Percentiles rank a stretch among this genome's conserved stretches.
Conservation (phyloP, 2,888 invertebrate genomes). For the Junonia oenone region DNA sequence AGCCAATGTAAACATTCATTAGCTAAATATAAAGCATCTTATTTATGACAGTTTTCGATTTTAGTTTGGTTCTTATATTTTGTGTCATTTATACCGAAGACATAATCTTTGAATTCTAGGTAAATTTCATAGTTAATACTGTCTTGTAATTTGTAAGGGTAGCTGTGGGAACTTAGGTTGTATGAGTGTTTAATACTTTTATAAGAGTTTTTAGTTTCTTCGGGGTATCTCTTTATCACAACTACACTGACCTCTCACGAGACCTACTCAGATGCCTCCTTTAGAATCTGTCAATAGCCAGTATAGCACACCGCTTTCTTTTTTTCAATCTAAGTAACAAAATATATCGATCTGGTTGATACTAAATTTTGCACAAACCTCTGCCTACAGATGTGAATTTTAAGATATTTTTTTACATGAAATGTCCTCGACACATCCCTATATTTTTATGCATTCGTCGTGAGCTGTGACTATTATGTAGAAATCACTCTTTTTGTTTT, state of each 20-base stretch:
- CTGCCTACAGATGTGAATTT: slow-evolving; percentile 11
- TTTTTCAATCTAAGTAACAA: slow-evolving; percentile 10
- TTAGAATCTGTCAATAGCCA: slow-evolving; percentile 17
- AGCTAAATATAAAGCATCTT: background rate
- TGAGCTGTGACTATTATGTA: slow-evolving; percentile 30
- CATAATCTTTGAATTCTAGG: slow-evolving; percentile 49
- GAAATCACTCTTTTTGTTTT: slow-evolving; percentile 36
- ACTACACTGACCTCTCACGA: slow-evolving; percentile 23
- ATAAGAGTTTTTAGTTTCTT: slow-evolving; percentile 18
- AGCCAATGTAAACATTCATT: slow-evolving; percentile 4
- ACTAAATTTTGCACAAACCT: slow-evolving; percentile 21
- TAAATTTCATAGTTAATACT: slow-evolving; percentile 43
- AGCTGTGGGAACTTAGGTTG: slow-evolving; percentile 23
- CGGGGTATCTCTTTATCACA: slow-evolving; percentile 20
- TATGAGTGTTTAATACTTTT: slow-evolving; percentile 20
- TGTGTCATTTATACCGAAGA: slow-evolving; percentile 25
- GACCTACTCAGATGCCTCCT: slow-evolving; percentile 21
- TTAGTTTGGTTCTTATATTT: background rate
- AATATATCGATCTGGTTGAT: background rate
- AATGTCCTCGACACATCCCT: slow-evolving; percentile 11
- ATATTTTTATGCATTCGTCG: slow-evolving; percentile 19
- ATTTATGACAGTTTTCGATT: background rate
- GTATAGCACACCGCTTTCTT: slow-evolving; percentile 31
- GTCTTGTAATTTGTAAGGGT: slow-evolving; percentile 35
- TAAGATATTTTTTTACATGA: background rate